Evolutionary conservation across 2,888 invertebrate genomes (phyloP).

Genomic region (Mallateleia sp.): DNA sequence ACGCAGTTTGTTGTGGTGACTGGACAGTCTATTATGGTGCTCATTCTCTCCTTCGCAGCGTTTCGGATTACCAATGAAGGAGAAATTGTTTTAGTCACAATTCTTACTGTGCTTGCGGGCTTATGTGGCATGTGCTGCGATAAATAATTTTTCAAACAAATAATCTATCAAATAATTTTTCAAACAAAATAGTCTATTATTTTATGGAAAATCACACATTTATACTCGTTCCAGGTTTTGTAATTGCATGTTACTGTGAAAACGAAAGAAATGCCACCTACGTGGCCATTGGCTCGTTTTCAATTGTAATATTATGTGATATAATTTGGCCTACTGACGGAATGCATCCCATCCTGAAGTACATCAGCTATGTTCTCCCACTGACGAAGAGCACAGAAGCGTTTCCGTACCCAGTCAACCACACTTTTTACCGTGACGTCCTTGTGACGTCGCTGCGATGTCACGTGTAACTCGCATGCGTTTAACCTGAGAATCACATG

Average conservation of each 20-base stretch:
- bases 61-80: slow-evolving; percentile 95
- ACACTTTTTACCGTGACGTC: too few relatives aligned
- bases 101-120: slow-evolving; percentile 95
- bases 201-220: too few relatives aligned
- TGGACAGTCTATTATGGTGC: slow-evolving; percentile 95
- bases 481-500: too few relatives aligned
- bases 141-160: slow-evolving; percentile 90
- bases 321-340: slow-evolving; percentile 99
- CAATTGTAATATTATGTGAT: slow-evolving; percentile 96
- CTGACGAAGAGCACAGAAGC: slow-evolving; percentile 97
- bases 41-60: slow-evolving; percentile 94
- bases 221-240: too few relatives aligned
- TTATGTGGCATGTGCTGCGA: slow-evolving; percentile 98
- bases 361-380: slow-evolving; percentile 94
- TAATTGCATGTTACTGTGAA: slow-evolving; percentile 95
- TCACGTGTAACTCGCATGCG: too few relatives aligned
- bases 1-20: slow-evolving; percentile 97
- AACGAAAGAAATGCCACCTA: slow-evolving; percentile 96
- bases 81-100: slow-evolving; percentile 93
- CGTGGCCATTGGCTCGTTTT: slow-evolving; percentile 96
- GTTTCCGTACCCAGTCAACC: too few relatives aligned
- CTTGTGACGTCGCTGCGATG: too few relatives aligned
- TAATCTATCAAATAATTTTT: too few relatives aligned
- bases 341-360: slow-evolving; percentile 94
- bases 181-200: too few relatives aligned